Percentiles rank a stretch among this genome's conserved stretches.
phyloP scores from a whole-genome alignment of 2,888 invertebrate genomes.

The Anticlea derivata region DNA sequence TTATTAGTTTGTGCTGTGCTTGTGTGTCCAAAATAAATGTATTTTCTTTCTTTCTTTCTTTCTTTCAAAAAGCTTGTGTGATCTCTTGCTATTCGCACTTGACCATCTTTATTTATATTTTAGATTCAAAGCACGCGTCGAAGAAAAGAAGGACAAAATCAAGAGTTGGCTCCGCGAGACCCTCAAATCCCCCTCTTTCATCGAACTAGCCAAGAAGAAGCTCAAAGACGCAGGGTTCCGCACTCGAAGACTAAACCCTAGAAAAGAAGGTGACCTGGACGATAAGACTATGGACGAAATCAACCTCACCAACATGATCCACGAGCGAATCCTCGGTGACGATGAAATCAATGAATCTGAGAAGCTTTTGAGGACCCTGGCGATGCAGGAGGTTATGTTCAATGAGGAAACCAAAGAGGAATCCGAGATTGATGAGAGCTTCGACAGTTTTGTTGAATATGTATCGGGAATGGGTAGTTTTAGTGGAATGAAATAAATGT shows the following conservation, averaged over 20 bases:
- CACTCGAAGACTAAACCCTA: conserved; percentile 23
- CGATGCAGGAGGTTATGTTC: conserved; percentile 62
- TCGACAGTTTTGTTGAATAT: conserved; percentile 17
- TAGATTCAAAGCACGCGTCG: conserved; percentile 71
- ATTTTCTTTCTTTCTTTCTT: too few relatives aligned
- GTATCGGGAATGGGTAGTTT: conserved; percentile 11
- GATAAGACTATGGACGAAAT: conserved; percentile 66
- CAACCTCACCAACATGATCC: conserved; percentile 67
- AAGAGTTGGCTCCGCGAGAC: conserved; percentile 72
- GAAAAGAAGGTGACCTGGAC: conserved; percentile 43
- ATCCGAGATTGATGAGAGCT: background rate
- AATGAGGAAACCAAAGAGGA: conserved; percentile 32
- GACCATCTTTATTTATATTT: background rate
- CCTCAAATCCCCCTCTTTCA: conserved; percentile 63
- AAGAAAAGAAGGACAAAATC: conserved; percentile 74
- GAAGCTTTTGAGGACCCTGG: conserved; percentile 59
- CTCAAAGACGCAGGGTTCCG: conserved; percentile 60
- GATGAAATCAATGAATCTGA: conserved; percentile 60
- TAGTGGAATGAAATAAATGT: background rate
- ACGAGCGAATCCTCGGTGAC: conserved; percentile 61
- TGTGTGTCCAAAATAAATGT: too few relatives aligned
- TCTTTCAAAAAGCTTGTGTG: too few relatives aligned
- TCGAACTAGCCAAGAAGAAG: conserved; percentile 69
- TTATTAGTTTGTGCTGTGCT: too few relatives aligned
- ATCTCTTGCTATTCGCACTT: too few relatives aligned